These are phyloP conservation scores for Tenthredo scrophulariae DNA, from an alignment of 2,888 invertebrate species.

Conservation along the genomic window DNA sequence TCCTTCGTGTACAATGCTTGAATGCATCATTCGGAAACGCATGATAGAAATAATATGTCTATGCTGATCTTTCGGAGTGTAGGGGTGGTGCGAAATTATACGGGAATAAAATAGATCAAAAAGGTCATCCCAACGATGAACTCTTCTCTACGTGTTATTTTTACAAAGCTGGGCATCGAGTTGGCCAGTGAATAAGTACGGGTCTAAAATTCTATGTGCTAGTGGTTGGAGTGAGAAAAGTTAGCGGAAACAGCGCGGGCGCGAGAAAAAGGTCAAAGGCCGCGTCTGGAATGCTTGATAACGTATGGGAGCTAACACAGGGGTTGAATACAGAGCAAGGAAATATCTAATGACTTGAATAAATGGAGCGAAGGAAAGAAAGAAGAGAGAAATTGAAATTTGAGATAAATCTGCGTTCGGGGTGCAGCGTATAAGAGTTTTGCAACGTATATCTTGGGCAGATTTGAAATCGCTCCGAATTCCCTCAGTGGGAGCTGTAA, in stretches of 20 bases:
- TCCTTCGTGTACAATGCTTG: not conserved
- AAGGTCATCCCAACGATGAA: not conserved
- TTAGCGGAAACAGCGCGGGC: not conserved
- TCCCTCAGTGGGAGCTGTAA: not conserved
- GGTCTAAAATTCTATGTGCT: not conserved
- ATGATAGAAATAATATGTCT: not conserved
- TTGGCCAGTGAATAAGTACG: constrained; percentile 10
- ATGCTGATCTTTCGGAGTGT: not conserved
- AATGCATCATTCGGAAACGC: not conserved
- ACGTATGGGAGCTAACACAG: not conserved
- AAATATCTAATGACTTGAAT: constrained; percentile 23
- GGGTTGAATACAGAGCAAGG: constrained; percentile 12
- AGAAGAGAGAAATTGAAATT: not conserved
- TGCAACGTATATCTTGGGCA: not conserved
- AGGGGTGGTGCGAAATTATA: not conserved
- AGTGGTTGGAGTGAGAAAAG: not conserved
- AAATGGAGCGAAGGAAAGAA: not conserved
- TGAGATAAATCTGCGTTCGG: not conserved
- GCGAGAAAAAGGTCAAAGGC: constrained; percentile 28
- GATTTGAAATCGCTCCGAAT: not conserved
- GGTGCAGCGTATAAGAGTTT: not conserved
- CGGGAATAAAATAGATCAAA: not conserved
- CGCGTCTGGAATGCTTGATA: constrained; percentile 34
- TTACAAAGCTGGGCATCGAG: not conserved
- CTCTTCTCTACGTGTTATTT: constrained; percentile 16